Evolutionary conservation across 1,140 invertebrate species (phyloP), one percentile per base, ranked within the genome.

Genomic region (Mylabris phalerata): DNA sequence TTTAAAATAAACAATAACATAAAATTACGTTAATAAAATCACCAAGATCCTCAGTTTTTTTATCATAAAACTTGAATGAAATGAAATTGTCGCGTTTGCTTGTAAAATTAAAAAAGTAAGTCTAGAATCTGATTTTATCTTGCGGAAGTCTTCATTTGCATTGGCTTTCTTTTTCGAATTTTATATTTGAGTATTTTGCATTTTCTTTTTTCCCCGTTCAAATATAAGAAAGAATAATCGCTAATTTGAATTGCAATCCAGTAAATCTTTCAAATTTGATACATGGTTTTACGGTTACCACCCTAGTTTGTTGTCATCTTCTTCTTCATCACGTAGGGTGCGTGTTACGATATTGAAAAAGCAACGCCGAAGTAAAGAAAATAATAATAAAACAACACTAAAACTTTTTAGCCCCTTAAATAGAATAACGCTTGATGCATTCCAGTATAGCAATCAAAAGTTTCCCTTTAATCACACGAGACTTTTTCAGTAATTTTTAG

Each of bases 251-350:
- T 69, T 69, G 67, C 67, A 61, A 69, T 64, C 61, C 67, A 48
- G 57, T 69, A 67, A 69, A 69, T 69, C 67, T 63, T 67, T 67
- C 67, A 69, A 62, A 69, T 63, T 67, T 69, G 67, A 69, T 67
- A 67, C 64, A 69, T 63, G 59, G 62, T 61, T 63, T 52, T 44
- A 57, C 41, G 41, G 39, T 46, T 38, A 42, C 51, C 27, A 13
- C 24, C 32, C 32, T 7, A 32, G 7, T 42, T 42, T 10, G 41
- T n/a, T 9, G 9, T 42, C 9, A 42, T 10, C 41, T 5, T 42
- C 41, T 42, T 32, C 32, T 32, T 5, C 32, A 32, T 5, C 32
- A 32, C 32, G 32, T 32, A 19, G 19, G 19, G 19, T 32, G 32
- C 32, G 32, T 32, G 32, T 32, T 32, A 7, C 7, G 32, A 32